Percentiles rank a stretch among this genome's conserved stretches.
Evolutionary conservation across 2,888 invertebrate genomes (phyloP).

Genomic region (Himalopsyche anomala): DNA sequence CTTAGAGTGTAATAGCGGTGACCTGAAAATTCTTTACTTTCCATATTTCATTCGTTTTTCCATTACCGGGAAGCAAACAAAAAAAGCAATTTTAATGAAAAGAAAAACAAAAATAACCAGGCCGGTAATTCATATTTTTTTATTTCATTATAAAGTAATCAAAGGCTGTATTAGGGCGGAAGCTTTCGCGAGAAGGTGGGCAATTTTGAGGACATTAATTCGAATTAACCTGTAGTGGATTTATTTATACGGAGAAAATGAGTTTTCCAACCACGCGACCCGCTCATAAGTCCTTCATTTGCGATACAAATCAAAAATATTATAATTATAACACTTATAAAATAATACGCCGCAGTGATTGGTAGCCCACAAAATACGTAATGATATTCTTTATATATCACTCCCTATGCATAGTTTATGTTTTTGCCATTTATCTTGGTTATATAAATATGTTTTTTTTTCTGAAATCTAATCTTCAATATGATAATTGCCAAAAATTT

Average conservation of each 20-base stretch:
- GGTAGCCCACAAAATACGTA: neutral
- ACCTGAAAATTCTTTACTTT: too few species aligned
- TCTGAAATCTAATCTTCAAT: too few species aligned
- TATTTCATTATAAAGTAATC: conserved; percentile 34
- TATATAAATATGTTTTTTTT: too few species aligned
- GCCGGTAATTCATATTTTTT: conserved; percentile 7
- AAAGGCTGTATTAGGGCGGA: conserved; percentile 30
- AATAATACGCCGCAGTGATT: neutral
- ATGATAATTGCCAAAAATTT: too few species aligned
- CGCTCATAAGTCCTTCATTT: conserved; percentile 36
- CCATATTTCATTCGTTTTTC: too few species aligned
- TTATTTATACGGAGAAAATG: conserved; percentile 32
- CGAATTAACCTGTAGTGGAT: conserved; percentile 40
- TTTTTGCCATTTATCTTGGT: too few species aligned
- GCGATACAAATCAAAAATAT: conserved; percentile 15
- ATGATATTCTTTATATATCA: too few species aligned
- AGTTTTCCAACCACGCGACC: conserved; percentile 44
- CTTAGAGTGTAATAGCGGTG: too few species aligned
- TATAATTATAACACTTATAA: conserved; percentile 28
- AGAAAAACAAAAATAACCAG: conserved; percentile 18
- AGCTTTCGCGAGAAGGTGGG: conserved; percentile 5
- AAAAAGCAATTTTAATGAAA: conserved; percentile 9
- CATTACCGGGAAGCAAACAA: neutral
- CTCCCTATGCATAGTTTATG: too few species aligned
- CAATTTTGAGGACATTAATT: conserved; percentile 32